phyloP scores from a whole-genome alignment of 2,888 invertebrate genomes.

The Aplocera efformata region DNA sequence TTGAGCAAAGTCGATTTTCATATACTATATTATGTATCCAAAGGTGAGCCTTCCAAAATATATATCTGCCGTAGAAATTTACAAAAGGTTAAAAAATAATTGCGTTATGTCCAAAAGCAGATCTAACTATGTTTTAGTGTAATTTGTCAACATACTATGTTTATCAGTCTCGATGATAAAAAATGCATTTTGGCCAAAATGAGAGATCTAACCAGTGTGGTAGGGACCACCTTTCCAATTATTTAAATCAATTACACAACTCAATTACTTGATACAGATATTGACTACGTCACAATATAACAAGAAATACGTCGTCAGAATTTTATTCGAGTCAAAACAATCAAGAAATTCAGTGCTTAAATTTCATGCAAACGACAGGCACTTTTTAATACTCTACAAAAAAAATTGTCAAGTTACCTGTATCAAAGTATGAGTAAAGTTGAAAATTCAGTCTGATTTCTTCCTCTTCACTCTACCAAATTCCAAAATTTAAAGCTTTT shows the following conservation, averaged over 20 bases:
- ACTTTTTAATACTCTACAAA: slow-evolving; percentile 48
- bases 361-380: slow-evolving; percentile 38
- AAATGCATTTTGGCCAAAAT: slow-evolving; percentile 77
- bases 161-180: slow-evolving; percentile 76
- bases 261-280: slow-evolving; percentile 66
- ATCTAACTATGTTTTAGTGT: slow-evolving; percentile 70
- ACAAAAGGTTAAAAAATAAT: slow-evolving; percentile 71
- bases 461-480: slow-evolving; percentile 60
- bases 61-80: slow-evolving; percentile 66
- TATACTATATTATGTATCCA: slow-evolving; percentile 62
- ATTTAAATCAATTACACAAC: slow-evolving; percentile 28
- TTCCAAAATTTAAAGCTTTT: slow-evolving; percentile 72
- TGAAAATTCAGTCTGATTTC: slow-evolving; percentile 74
- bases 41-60: slow-evolving; percentile 77
- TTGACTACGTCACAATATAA: slow-evolving; percentile 34
- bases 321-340: slow-evolving; percentile 28
- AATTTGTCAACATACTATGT: slow-evolving; percentile 69
- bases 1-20: slow-evolving; percentile 74
- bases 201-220: slow-evolving; percentile 68
- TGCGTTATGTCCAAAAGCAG: slow-evolving; percentile 67
- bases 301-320: slow-evolving; percentile 19
- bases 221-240: slow-evolving; percentile 25
- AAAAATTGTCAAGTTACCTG: slow-evolving; percentile 68
- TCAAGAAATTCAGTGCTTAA: slow-evolving; percentile 21
- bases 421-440: slow-evolving; percentile 70